Evolutionary conservation across 2,113 vertebrate species (phyloP).

Genomic region (Coptodon rendalli): DNA sequence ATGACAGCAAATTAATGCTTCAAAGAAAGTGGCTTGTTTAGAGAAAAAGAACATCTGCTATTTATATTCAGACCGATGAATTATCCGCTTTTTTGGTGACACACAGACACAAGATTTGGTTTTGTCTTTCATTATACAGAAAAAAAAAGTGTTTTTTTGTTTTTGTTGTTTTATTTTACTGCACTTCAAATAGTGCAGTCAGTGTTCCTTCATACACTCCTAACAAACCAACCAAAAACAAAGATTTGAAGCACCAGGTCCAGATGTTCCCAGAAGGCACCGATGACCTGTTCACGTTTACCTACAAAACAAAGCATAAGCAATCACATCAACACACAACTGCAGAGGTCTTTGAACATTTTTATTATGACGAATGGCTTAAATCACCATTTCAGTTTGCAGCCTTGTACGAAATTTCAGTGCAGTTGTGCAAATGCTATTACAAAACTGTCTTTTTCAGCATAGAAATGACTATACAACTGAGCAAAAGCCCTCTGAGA

Average conservation of each 20-base stretch:
- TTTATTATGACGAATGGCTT: background rate
- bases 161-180: background rate
- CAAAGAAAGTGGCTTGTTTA: background rate
- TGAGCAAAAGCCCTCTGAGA: background rate
- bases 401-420: background rate
- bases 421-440: background rate
- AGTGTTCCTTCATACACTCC: background rate
- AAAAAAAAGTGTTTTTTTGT: background rate
- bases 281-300: background rate
- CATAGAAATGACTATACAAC: background rate
- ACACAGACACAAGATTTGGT: background rate
- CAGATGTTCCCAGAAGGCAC: background rate
- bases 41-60: slow-evolving; percentile 9
- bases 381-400: background rate
- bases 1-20: slow-evolving; percentile 19
- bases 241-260: background rate
- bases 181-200: background rate
- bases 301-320: background rate
- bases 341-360: background rate
- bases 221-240: background rate
- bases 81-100: background rate
- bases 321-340: background rate
- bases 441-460: background rate
- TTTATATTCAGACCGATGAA: background rate
- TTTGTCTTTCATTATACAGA: background rate